Base-by-base conservation (phyloP, 2,113 vertebrate genomes). In the Prochilodus magdalenae region DNA sequence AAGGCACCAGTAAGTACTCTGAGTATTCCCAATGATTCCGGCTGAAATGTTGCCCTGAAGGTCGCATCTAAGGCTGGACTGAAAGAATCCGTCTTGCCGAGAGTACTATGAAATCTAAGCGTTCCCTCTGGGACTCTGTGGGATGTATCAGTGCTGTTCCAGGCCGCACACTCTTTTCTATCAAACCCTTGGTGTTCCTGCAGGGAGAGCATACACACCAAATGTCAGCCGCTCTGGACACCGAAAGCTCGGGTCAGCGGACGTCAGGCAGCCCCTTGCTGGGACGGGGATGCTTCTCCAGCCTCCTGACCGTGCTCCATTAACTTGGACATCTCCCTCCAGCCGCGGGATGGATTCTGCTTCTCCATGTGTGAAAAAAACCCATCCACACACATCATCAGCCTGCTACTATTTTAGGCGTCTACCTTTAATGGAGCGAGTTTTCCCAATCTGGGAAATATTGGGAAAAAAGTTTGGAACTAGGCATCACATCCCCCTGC, bases 241-340 rank as follows among this genome's bases (percentile, higher is more conserved):
- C 60, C 55, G 60, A 24, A 18, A 24, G n/a, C 24, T 60, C 57
- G 79, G 71, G 71, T 81, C 60, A 72, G 30, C 36, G 70, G 77
- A 69, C 67, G 49, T 83, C 79, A 69, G 51, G 18, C 66, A 57
- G 76, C 63, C 79, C 81, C 81, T 81, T 60, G 6, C 60, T 40
- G 60, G 66, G 77, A 77, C 75, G 67, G 79, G 81, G 85, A 81
- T 73, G 59, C 77, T 14, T 33, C 85, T 63, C 81, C 62, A 73
- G 26, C 26, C 49, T 73, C 60, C 77, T 77, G 27, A 83, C 67
- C 75, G 73, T 72, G 81, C 81, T 83, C 85, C 85, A 86, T 86
- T 86, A 83, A 66, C 73, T 77, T 59, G 75, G 47, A 75, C 73
- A 83, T 86, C 71, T 80, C 85, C 75, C 81, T 77, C 84, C 84